Evolutionary conservation across 2,113 vertebrate species (phyloP), one percentile per base, ranked within the genome.

Genomic region (Epinephelus moara): DNA sequence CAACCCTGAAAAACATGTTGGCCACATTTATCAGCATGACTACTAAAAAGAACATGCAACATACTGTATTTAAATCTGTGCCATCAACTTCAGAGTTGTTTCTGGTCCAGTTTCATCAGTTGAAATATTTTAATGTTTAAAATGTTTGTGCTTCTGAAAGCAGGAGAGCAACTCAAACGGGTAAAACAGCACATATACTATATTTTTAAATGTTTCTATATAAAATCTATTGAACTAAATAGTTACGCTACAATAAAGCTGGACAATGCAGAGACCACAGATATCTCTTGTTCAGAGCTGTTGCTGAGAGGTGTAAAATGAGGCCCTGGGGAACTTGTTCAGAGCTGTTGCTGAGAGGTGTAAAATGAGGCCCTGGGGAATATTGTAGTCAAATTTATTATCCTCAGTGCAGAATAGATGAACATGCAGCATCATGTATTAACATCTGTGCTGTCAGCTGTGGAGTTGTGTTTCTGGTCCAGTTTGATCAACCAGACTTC

Each of bases 381-480:
- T 25, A 6, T 9, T 1, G 6, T 18, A 78, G 47, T 70, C 78
- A 89, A 83, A 78, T 80, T 21, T 40, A 13, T 59, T 18, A 21
- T 59, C 27, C 40, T 6, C 3, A 14, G 21, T 25, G 33, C 23
- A 18, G 4, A 47, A 37, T 27, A 49, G 11, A 5, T 78, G 64
- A 83, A 70, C 17, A n/a, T 37, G 40, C 30, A 72, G 18, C 81
- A 55, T 82, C 85, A 62, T 82, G 75, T 73, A 15, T 53, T 12
- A 60, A 3, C 53, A 37, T 64, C 72, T 83, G 63, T 75, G 45
- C 37, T 60, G 47, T 53, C 30, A 70, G 50, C 33, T 47, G 25
- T 62, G 21, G 59, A 63, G 10, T 4, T 30, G 5, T 45, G 4
- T 62, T 69, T 67, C 69, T 66, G 62, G 56, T 55, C 21, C 47